Conservation (phyloP, 2,113 vertebrate species). For the Panthera leo region DNA sequence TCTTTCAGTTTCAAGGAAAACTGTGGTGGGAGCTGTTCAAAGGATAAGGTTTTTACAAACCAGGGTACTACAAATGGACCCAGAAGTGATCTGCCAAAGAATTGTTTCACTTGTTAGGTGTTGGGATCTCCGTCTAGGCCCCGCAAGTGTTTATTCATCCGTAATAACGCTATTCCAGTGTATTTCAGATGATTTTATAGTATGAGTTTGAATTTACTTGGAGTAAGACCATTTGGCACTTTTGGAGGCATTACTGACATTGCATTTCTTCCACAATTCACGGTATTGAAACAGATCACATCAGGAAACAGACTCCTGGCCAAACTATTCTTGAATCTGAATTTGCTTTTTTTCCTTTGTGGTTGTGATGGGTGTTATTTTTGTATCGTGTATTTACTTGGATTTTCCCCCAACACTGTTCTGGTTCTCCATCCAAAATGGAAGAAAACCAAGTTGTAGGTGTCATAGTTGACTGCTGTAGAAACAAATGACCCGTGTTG, state of each 20-base stretch:
- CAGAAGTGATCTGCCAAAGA: neutral
- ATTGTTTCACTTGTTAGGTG: neutral
- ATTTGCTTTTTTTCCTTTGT: neutral
- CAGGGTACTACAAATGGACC: rapidly evolving
- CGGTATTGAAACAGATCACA: neutral
- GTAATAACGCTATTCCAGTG: neutral
- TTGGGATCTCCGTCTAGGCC: neutral
- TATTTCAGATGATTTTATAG: neutral
- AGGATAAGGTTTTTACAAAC: neutral
- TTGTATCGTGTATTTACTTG: neutral
- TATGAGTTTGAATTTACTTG: neutral
- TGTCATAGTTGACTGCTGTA: neutral
- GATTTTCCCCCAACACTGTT: neutral
- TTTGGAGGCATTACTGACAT: neutral
- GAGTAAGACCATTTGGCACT: neutral
- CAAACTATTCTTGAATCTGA: neutral
- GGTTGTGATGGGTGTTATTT: neutral
- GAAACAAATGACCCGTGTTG: neutral
- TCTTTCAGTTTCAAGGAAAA: conserved; percentile 26
- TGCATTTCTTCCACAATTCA: neutral
- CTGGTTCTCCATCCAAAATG: neutral
- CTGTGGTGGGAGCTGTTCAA: neutral
- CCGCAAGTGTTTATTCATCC: neutral
- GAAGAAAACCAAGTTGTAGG: neutral
- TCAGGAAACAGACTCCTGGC: neutral